Conservation (phyloP, 2,888 invertebrate species). For the Stegana nigrithorax region DNA sequence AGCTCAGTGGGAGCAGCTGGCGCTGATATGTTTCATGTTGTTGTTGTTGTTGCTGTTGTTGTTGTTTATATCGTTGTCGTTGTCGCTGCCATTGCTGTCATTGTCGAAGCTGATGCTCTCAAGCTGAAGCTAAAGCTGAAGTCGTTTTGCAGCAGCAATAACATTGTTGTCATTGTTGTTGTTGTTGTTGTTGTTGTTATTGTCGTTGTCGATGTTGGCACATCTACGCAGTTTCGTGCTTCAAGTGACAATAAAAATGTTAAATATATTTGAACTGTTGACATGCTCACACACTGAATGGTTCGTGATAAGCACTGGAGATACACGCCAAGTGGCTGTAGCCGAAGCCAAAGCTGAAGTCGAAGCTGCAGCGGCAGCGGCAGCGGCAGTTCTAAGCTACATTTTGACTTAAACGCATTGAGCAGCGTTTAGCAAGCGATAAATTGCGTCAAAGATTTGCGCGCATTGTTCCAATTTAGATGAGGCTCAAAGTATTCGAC, state of each 20-base stretch:
- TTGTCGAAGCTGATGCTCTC: too few relatives aligned
- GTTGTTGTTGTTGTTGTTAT: constrained; percentile 19
- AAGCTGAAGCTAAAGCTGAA: neutral
- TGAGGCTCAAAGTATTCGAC: constrained; percentile 41
- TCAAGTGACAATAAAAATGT: constrained; percentile 67
- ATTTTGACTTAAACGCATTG: neutral
- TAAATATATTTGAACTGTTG: constrained; percentile 62
- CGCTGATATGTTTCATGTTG: constrained; percentile 12
- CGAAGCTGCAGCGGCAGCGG: neutral
- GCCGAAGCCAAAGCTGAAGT: neutral
- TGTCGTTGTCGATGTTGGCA: constrained; percentile 19
- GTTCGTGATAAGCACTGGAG: constrained; percentile 46
- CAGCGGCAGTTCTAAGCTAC: neutral
- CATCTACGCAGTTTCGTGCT: too few relatives aligned
- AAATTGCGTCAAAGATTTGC: constrained; percentile 44
- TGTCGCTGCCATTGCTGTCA: constrained; percentile 7
- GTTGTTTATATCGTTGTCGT: constrained; percentile 15
- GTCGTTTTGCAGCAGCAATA: neutral
- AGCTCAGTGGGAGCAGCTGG: constrained; percentile 26
- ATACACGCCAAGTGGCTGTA: constrained; percentile 28
- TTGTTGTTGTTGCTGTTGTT: constrained; percentile 19
- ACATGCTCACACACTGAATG: constrained; percentile 46
- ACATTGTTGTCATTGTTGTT: constrained; percentile 19
- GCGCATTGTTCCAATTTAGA: constrained; percentile 46
- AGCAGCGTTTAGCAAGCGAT: constrained; percentile 28